Percentiles rank a stretch among this genome's conserved stretches.
phyloP scores from a whole-genome alignment of 1,140 invertebrate species.

The Lepidurus apus region DNA sequence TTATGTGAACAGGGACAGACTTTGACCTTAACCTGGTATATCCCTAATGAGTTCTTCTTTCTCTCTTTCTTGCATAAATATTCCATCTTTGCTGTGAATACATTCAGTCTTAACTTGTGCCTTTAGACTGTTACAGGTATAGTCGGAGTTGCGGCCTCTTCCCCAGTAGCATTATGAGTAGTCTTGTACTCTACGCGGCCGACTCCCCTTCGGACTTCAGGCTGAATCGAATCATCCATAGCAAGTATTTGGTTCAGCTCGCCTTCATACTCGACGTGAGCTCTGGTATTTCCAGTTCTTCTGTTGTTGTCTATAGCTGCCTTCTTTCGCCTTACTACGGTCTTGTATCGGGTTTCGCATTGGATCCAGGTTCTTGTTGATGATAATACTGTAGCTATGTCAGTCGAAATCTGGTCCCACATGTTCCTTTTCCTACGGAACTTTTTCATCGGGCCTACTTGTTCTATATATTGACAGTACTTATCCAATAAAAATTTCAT shows the following conservation, averaged over 20 bases:
- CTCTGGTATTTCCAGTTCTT: not conserved
- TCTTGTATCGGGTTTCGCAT: not conserved
- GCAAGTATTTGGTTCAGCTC: not conserved
- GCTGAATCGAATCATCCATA: not conserved
- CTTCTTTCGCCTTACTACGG: not conserved
- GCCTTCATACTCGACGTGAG: not conserved
- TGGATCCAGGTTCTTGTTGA: not conserved
- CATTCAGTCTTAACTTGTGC: too few species aligned
- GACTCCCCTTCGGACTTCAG: not conserved
- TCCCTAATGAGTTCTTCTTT: too few species aligned
- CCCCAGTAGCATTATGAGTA: not conserved
- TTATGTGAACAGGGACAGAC: too few species aligned
- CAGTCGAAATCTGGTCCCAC: too few species aligned
- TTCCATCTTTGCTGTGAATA: too few species aligned
- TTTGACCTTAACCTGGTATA: too few species aligned
- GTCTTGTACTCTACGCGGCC: not conserved
- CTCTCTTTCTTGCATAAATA: too few species aligned
- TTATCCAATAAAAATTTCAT: not conserved
- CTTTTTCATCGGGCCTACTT: too few species aligned
- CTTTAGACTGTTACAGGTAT: too few species aligned
- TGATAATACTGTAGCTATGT: not conserved
- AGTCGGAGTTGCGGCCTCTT: too few species aligned
- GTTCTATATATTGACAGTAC: not conserved
- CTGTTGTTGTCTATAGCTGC: not conserved
- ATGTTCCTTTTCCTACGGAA: too few species aligned